Base-by-base conservation (phyloP, 2,888 invertebrate genomes). In the Zhengitettix transpicula region DNA sequence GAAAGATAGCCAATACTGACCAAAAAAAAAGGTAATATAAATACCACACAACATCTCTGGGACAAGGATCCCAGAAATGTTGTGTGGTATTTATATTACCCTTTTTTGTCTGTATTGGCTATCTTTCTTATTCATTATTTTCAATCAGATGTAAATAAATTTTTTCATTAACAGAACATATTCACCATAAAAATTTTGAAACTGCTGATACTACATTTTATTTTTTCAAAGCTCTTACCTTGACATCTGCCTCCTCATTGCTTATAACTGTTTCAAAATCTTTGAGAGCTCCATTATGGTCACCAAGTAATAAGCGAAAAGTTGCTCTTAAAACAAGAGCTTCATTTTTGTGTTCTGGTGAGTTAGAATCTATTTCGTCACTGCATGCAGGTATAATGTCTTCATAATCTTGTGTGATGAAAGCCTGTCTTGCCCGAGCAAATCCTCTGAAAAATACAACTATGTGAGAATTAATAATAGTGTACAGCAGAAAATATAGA, bases 241-340 rank as follows among this genome's bases (percentile, higher is more conserved):
- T 83, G 9, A 76, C 74, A 64, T 77, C 75, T 54, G 81, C 76
- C 66, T 81, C 78, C 66, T 81, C 76, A 69, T 81, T 81, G 17
- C 81, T 78, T 67, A 90, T 83, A 60, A 90, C 81, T 56, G 74
- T 78, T 64, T 81, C 81, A 60, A 91, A 80, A 71, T 92, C 92
- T 61, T 76, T 75, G 60, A 85, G 75, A 7, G 90, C 84, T 63
- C 83, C 81, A 51, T 82, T 80, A 67, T 89, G 84, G 68, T 85
- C 81, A 8, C 91, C 91, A 51, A 83, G 78, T 42, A 95, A 75
- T 61, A 91, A 77, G 71, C 87, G 82, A 72, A 95, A 89, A 17
- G 94, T 91, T 47, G 87, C 90, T 61, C 93, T 79, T 65, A 95
- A 73, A n/a, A 93, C 77, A 63, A 85, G 72, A 0, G 92, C 86